A percentile compares a stretch with the other conserved stretches of the same genome.
These are phyloP conservation scores for Pandemis corylana DNA, from an alignment of 2,888 invertebrate species.

Conservation along the genomic window DNA sequence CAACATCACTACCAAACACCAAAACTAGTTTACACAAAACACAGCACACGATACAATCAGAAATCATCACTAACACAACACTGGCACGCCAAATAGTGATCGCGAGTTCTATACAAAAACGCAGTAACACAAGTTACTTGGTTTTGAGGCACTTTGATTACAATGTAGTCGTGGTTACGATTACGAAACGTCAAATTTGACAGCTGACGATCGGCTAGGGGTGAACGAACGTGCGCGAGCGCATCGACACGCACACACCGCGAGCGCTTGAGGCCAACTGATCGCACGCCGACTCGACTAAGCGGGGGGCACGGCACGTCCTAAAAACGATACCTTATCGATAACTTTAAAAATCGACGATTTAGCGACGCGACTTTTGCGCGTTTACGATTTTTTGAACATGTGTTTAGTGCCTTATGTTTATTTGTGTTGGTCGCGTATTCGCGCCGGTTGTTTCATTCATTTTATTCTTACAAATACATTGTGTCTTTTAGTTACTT, in stretches of 20 bases:
- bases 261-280: slow-evolving; percentile 42
- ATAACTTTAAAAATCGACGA: slow-evolving; percentile 57
- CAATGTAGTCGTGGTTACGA: slow-evolving; percentile 53
- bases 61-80: slow-evolving; percentile 62
- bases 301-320: slow-evolving; percentile 72
- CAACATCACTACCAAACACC: slow-evolving; percentile 63
- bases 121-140: slow-evolving; percentile 44
- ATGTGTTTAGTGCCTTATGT: slow-evolving; percentile 10
- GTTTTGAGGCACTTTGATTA: slow-evolving; percentile 34
- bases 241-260: slow-evolving; percentile 37
- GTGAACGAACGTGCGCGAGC: slow-evolving; percentile 40
- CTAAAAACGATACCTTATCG: slow-evolving; percentile 72
- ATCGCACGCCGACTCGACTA: slow-evolving; percentile 42
- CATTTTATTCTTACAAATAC: background rate
- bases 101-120: slow-evolving; percentile 46
- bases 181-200: slow-evolving; percentile 76
- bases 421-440: background rate
- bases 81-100: slow-evolving; percentile 61
- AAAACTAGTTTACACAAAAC: slow-evolving; percentile 57
- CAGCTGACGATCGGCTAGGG: slow-evolving; percentile 63
- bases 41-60: slow-evolving; percentile 58
- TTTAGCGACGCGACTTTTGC: slow-evolving; percentile 18
- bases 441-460: background rate
- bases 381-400: slow-evolving; percentile 29
- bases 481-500: background rate